Conservation (phyloP, 30 jellyfish, hydroid and myxozoan genomes). For the Cassiopea xamachana region DNA sequence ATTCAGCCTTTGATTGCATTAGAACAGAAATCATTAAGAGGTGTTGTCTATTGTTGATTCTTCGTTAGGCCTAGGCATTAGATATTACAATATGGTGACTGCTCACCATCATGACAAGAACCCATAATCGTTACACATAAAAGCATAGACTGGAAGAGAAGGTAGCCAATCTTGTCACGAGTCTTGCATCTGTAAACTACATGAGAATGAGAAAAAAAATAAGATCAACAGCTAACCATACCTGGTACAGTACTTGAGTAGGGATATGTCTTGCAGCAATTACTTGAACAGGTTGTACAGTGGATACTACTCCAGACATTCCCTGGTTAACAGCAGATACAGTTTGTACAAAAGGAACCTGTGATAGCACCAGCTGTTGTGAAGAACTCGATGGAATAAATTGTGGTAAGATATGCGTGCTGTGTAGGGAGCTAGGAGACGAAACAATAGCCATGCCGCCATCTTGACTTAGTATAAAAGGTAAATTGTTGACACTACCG, state of each 20-base stretch:
- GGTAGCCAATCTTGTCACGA: background rate
- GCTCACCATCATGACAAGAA: too few relatives aligned
- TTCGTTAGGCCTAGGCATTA: too few relatives aligned
- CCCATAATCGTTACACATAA: too few relatives aligned
- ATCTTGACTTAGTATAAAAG: conserved; percentile 92
- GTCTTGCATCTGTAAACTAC: background rate
- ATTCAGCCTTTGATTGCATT: too few relatives aligned
- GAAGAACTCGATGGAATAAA: conserved; percentile 58
- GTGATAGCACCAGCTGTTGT: conserved; percentile 91
- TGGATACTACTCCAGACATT: conserved; percentile 65
- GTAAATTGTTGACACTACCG: conserved; percentile 83
- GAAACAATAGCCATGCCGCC: conserved; percentile 87
- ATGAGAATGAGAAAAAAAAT: too few relatives aligned
- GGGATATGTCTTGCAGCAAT: conserved; percentile 64
- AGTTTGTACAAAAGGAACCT: conserved; percentile 89
- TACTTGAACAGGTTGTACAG: conserved; percentile 61
- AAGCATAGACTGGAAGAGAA: background rate
- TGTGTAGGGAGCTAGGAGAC: conserved; percentile 62
- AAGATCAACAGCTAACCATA: background rate
- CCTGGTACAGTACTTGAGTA: conserved; percentile 61
- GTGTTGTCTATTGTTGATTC: too few relatives aligned
- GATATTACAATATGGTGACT: too few relatives aligned
- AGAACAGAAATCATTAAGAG: too few relatives aligned
- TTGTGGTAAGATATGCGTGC: conserved; percentile 67
- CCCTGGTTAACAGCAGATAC: conserved; percentile 87